Conservation (phyloP, 23 tunicate species). For the Trididemnum nubilum region DNA sequence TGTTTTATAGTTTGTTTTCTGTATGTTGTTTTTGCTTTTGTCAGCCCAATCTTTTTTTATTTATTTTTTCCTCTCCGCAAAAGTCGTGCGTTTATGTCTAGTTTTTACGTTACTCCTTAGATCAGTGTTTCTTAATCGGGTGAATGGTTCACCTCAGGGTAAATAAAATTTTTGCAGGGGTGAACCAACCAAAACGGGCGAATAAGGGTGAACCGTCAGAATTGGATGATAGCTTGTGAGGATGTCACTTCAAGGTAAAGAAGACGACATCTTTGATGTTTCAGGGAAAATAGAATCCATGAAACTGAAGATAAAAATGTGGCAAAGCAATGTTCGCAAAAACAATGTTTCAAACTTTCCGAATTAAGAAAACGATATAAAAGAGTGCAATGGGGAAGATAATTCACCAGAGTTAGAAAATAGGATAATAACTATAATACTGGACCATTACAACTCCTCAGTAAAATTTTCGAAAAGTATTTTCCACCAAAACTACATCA, state of each 20-base stretch:
- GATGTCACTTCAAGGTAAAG: constrained; percentile 39
- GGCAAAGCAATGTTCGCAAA: constrained; percentile 14
- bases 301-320: constrained; percentile 1
- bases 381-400: constrained; percentile 31
- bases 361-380: constrained; percentile 31
- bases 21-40: too few species aligned
- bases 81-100: too few species aligned
- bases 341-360: constrained; percentile 34
- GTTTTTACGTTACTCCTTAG: too few species aligned
- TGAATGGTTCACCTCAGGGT: not conserved
- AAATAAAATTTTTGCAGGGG: not conserved
- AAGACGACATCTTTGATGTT: constrained; percentile 18
- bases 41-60: too few species aligned
- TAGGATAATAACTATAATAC: constrained; percentile 10
- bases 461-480: constrained; percentile 10
- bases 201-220: not conserved
- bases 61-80: too few species aligned
- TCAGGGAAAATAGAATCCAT: constrained; percentile 16
- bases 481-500: constrained; percentile 45
- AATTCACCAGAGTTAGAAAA: not conserved
- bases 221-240: not conserved
- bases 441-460: constrained; percentile 28
- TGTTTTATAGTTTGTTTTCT: too few species aligned
- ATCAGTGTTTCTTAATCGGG: not conserved
- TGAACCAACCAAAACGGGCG: not conserved